These are phyloP conservation scores for Conger conger DNA, from an alignment of 2,113 vertebrate genomes.

Conservation along the genomic window DNA sequence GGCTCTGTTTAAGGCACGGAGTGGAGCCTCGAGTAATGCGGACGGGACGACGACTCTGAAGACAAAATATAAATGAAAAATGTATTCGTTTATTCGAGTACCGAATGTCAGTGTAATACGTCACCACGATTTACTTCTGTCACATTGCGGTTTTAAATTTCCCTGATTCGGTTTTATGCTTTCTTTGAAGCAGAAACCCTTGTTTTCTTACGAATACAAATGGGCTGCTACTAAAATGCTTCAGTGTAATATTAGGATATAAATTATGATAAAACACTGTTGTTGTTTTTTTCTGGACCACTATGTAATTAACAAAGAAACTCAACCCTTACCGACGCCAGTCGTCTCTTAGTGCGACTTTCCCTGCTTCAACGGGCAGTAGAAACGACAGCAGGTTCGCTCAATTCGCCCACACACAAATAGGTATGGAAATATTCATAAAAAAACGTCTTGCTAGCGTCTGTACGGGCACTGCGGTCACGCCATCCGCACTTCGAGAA, in stretches of 20 bases:
- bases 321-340: slow-evolving; percentile 2
- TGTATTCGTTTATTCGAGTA: background rate
- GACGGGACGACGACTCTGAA: background rate
- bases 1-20: slow-evolving; percentile 1
- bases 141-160: background rate
- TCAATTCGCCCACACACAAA: background rate
- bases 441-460: too few species aligned
- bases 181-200: background rate
- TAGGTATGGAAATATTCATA: too few species aligned
- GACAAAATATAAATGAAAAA: background rate
- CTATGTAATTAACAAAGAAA: background rate
- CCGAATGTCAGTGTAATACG: background rate
- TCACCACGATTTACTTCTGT: background rate
- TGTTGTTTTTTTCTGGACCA: background rate
- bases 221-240: background rate
- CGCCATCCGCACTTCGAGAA: too few species aligned
- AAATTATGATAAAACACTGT: background rate
- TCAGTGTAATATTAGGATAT: background rate
- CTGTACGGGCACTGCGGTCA: too few species aligned
- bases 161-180: background rate
- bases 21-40: background rate
- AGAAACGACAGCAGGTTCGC: background rate
- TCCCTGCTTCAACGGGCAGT: too few species aligned
- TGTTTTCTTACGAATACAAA: background rate
- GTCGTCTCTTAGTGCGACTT: too few species aligned